Percentiles rank a stretch among this genome's conserved stretches.
These are phyloP conservation scores for Eleginops maclovinus DNA, from an alignment of 2,113 vertebrate species.

Conservation along the genomic window DNA sequence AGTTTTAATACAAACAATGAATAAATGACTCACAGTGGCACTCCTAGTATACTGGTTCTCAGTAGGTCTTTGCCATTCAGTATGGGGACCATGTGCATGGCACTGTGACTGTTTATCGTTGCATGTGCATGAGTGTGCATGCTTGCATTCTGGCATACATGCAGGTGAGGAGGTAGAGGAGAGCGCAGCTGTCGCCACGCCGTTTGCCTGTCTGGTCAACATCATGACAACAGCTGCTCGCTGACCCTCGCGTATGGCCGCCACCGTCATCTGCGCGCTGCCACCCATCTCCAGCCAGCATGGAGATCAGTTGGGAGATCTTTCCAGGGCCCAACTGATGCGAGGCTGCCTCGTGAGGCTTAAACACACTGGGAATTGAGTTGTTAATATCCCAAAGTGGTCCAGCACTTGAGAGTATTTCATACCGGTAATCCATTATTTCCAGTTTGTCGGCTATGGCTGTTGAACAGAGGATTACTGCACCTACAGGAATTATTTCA, in stretches of 20 bases:
- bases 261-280: slow-evolving; percentile 53
- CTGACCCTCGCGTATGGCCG: slow-evolving; percentile 59
- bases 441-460: slow-evolving; percentile 48
- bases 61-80: neutral
- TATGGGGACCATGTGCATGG: neutral
- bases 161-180: slow-evolving; percentile 67
- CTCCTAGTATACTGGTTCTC: neutral
- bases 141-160: slow-evolving; percentile 27
- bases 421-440: slow-evolving; percentile 64
- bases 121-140: slow-evolving; percentile 6
- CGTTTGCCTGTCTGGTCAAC: slow-evolving; percentile 69
- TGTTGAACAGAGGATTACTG: slow-evolving; percentile 71
- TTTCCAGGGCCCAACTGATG: slow-evolving; percentile 15
- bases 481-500: slow-evolving; percentile 73
- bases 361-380: slow-evolving; percentile 49
- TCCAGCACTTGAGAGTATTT: slow-evolving; percentile 62
- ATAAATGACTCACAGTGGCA: neutral
- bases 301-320: neutral
- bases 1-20: neutral
- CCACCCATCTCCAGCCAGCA: slow-evolving; percentile 44
- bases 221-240: slow-evolving; percentile 77
- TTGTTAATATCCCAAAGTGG: slow-evolving; percentile 73
- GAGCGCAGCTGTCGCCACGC: slow-evolving; percentile 75
- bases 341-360: slow-evolving; percentile 32
- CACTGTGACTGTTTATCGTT: neutral